Evolutionary conservation across 2,113 vertebrate genomes (phyloP).

Genomic region (Chionis minor): DNA sequence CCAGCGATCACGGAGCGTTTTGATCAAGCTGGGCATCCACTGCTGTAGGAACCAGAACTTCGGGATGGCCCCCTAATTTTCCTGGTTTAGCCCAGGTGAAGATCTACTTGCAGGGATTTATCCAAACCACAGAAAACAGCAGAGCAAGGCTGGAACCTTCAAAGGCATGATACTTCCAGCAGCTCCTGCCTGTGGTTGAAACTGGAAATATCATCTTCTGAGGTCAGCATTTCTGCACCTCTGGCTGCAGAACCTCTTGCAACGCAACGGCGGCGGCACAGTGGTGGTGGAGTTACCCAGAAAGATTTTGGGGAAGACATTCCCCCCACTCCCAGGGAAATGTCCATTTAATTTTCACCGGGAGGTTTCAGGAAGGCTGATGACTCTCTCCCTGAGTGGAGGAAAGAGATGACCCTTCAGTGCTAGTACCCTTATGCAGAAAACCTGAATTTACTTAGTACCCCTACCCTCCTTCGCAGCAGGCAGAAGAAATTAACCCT

Average conservation of each 20-base stretch:
- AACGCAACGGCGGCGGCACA: background rate
- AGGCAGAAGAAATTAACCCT: too few relatives aligned
- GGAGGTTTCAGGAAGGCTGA: background rate
- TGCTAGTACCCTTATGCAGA: background rate
- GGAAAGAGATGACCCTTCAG: background rate
- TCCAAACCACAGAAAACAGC: background rate
- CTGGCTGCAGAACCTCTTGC: background rate
- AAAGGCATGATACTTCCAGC: background rate
- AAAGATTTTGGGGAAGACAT: background rate
- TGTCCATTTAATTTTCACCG: background rate
- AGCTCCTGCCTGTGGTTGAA: background rate
- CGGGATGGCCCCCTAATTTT: fast-evolving
- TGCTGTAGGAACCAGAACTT: background rate
- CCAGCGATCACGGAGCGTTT: background rate
- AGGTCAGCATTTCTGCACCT: background rate
- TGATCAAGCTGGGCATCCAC: background rate
- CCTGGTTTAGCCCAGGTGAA: background rate
- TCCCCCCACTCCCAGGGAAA: background rate
- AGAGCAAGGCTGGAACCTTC: background rate
- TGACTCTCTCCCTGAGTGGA: background rate
- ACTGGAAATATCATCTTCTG: background rate
- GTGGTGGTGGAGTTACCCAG: fast-evolving
- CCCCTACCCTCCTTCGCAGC: background rate
- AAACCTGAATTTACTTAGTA: background rate
- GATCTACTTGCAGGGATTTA: background rate